Evolutionary conservation across 2,888 invertebrate species (phyloP), one percentile per base, ranked within the genome.

Genomic region (Eupithecia abbreviata): DNA sequence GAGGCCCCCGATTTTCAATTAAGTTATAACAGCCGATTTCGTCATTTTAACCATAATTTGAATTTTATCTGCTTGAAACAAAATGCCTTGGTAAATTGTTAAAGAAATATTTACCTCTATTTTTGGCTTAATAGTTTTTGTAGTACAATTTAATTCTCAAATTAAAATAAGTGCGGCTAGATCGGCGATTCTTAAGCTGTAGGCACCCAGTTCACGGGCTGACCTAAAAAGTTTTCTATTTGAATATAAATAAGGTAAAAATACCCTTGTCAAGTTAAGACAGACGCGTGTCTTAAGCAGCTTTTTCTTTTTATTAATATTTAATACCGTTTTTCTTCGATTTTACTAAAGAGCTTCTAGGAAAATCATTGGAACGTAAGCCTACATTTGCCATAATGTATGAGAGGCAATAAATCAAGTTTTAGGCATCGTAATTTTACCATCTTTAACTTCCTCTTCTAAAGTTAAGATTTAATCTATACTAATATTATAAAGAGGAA

Each of bases 191-290:
- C 66, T 67, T n/a, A 47, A 45, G 68, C 47, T 43, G 15, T 73
- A 73, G 47, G 72, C 43, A 77, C 68, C 71, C 75, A 78, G 78
- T 69, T 69, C 71, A 76, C 68, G 74, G 68, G 2, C 71, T 80
- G 79, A 81, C 81, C 80, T 81, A 73, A 79, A 81, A 81, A 85
- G 78, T 82, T 82, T 81, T 75, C 76, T 77, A 80, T 85, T 84
- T 84, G 84, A 86, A 89, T 91, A 88, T 89, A 88, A 90, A 91
- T 90, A 88, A 88, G 88, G 81, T 76, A 43, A 90, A 80, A 79
- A 77, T 76, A 89, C 91, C 92, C 90, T 90, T 85, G 89, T 91
- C 92, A 91, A 85, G 85, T 83, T 85, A 86, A 89, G 87, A 85
- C 85, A 84, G 87, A 87, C 85, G 84, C 80, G 84, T 82, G 80